These are phyloP conservation scores for Sciurus carolinensis DNA, from an alignment of 2,797 vertebrate genomes.

Conservation along the genomic window DNA sequence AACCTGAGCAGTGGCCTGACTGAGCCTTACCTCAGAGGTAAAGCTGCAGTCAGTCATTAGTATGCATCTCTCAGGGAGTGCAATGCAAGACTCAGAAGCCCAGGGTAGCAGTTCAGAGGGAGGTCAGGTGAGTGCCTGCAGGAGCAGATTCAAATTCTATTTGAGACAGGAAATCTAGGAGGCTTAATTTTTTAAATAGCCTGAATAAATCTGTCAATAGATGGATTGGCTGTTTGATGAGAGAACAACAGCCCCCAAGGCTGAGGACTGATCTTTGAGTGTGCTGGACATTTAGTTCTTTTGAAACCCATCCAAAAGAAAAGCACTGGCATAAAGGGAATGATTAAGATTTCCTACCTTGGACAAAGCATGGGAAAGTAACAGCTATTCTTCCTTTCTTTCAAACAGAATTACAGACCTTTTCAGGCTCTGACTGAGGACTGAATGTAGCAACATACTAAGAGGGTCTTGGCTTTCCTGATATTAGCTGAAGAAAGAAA, in stretches of 20 bases:
- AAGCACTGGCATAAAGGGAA: neutral
- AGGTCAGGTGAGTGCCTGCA: slow-evolving; percentile 82
- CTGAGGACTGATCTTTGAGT: slow-evolving; percentile 62
- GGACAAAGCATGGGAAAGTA: slow-evolving; percentile 19
- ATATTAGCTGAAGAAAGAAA: neutral
- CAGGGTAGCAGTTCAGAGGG: slow-evolving; percentile 66
- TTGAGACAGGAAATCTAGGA: slow-evolving; percentile 77
- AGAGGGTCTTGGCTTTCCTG: neutral
- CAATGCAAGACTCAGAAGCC: neutral
- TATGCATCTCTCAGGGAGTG: neutral
- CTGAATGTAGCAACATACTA: neutral
- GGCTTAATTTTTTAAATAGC: slow-evolving; percentile 79
- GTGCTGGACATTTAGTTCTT: slow-evolving; percentile 33
- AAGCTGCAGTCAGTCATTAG: neutral
- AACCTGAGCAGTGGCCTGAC: neutral
- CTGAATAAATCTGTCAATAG: slow-evolving; percentile 82
- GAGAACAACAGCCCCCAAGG: slow-evolving; percentile 52
- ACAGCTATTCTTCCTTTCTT: neutral
- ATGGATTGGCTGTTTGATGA: slow-evolving; percentile 69
- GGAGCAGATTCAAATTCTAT: slow-evolving; percentile 82
- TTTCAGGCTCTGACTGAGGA: neutral
- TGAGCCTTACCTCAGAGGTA: neutral
- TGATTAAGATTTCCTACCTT: slow-evolving; percentile 19
- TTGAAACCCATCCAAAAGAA: slow-evolving; percentile 56
- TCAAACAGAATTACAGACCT: neutral